These are phyloP conservation scores for Eilema caniola DNA, from an alignment of 2,888 invertebrate genomes.

Conservation along the genomic window DNA sequence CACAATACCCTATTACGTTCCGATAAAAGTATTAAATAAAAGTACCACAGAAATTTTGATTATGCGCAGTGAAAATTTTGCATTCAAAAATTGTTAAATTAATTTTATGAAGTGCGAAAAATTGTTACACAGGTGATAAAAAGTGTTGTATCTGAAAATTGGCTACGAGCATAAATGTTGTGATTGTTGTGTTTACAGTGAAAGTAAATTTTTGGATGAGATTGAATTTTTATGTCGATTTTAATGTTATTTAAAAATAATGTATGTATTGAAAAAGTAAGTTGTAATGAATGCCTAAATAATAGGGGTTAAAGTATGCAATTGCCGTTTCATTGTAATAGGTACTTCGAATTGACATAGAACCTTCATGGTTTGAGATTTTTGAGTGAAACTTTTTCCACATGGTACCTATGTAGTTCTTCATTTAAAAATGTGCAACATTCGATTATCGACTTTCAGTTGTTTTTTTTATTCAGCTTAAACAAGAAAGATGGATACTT, in stretches of 20 bases:
- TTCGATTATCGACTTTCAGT: no score
- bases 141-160: conserved; percentile 36
- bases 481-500: no score
- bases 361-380: no score
- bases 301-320: no score
- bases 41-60: conserved; percentile 49
- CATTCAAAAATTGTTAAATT: conserved; percentile 51
- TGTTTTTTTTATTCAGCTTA: no score
- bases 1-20: conserved; percentile 56
- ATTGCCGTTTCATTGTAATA: no score
- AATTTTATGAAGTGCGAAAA: conserved; percentile 56
- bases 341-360: no score
- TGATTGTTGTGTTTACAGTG: conserved; percentile 9
- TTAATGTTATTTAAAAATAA: background rate
- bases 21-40: conserved; percentile 60
- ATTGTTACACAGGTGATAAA: conserved; percentile 50
- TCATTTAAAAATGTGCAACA: no score
- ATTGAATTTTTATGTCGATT: conserved; percentile 1
- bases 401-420: no score
- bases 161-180: conserved; percentile 21
- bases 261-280: no score
- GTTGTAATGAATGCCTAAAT: no score
- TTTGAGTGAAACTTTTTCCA: no score
- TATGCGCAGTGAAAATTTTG: conserved; percentile 48
- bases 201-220: conserved; percentile 7